Conservation (phyloP, 2,113 vertebrate genomes). For the Elaphurus davidianus region DNA sequence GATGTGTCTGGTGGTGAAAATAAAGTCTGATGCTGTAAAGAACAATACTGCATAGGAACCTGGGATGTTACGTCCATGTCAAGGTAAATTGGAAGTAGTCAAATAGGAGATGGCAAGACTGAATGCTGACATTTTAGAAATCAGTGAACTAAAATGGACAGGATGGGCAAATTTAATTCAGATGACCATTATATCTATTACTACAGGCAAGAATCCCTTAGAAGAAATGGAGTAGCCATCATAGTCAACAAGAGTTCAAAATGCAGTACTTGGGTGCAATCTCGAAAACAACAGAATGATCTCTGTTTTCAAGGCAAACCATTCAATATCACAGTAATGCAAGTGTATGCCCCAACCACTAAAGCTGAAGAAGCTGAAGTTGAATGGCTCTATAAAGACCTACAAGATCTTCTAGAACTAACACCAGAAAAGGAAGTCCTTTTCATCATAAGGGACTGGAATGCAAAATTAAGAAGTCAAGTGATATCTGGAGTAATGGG, state of each 20-base stretch:
- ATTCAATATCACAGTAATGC: not conserved
- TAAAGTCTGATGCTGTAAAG: not conserved
- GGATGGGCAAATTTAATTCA: not conserved
- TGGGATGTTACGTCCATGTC: not conserved
- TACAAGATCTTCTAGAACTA: not conserved
- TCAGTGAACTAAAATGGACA: not conserved
- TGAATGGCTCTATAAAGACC: not conserved
- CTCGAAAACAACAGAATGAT: not conserved
- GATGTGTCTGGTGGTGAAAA: not conserved
- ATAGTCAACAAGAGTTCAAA: not conserved
- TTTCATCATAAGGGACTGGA: not conserved
- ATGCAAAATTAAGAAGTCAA: not conserved
- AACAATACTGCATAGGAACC: not conserved
- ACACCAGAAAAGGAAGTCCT: not conserved
- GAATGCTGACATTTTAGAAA: not conserved
- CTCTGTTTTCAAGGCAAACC: not conserved
- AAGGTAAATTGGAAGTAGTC: not conserved
- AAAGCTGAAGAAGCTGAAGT: not conserved
- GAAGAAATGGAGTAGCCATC: not conserved
- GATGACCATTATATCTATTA: not conserved
- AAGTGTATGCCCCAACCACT: not conserved
- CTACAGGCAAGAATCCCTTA: not conserved
- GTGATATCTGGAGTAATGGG: not conserved
- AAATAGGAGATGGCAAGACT: not conserved
- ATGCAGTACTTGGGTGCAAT: not conserved